phyloP scores from a whole-genome alignment of 2,797 vertebrate genomes.

The Protonibea diacanthus region DNA sequence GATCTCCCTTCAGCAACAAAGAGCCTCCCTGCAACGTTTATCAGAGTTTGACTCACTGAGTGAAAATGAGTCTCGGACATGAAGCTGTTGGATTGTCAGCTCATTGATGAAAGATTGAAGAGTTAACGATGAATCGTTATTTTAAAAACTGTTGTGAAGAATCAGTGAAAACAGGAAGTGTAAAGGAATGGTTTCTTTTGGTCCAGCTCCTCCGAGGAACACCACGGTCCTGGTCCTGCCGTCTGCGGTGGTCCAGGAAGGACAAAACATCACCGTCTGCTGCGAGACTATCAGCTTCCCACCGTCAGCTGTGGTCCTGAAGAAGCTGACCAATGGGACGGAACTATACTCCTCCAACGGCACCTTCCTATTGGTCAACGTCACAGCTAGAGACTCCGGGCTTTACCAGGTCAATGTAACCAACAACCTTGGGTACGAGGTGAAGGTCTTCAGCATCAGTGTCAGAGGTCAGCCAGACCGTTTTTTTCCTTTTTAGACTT shows the following conservation, averaged over 20 bases:
- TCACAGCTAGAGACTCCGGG: slow-evolving; percentile 78
- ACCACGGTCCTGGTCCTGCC: slow-evolving; percentile 76
- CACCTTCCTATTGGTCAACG: slow-evolving; percentile 78
- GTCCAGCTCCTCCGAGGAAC: slow-evolving; percentile 82
- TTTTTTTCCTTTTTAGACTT: not conserved
- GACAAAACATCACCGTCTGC: slow-evolving; percentile 82
- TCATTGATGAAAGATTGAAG: too few species aligned
- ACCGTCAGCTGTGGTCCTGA: slow-evolving; percentile 76
- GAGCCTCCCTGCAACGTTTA: too few species aligned
- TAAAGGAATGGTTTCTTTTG: slow-evolving; percentile 27
- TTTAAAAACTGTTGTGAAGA: too few species aligned
- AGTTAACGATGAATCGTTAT: too few species aligned
- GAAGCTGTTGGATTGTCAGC: too few species aligned
- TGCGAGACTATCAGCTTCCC: slow-evolving; percentile 80
- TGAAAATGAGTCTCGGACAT: too few species aligned
- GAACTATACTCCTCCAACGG: slow-evolving; percentile 75
- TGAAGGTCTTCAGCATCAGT: slow-evolving; percentile 77
- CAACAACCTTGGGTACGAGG: slow-evolving; percentile 77
- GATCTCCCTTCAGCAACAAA: too few species aligned
- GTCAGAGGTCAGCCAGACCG: slow-evolving; percentile 71
- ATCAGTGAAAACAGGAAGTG: too few species aligned
- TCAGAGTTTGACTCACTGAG: too few species aligned
- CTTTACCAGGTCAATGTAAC: slow-evolving; percentile 81
- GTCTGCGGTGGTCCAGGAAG: slow-evolving; percentile 79
- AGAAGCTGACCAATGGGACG: slow-evolving; percentile 76